A percentile compares a stretch with the other conserved stretches of the same genome.
Conservation (phyloP, 35 echinoderm and acorn worm species). For the Heliocidaris erythrogramma region DNA sequence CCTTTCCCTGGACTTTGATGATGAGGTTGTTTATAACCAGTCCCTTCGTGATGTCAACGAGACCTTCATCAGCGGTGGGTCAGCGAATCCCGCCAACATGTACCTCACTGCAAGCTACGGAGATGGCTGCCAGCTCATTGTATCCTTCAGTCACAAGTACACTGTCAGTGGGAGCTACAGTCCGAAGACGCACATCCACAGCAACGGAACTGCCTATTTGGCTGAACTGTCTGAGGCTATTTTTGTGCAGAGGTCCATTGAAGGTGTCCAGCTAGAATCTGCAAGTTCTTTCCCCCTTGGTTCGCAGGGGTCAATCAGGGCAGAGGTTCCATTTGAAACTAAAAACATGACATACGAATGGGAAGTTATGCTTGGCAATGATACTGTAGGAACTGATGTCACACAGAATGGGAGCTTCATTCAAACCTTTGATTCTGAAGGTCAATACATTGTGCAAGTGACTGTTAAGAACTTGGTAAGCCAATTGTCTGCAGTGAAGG, state of each 20-base stretch:
- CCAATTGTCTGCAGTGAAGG: neutral
- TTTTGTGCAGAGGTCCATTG: constrained; percentile 43
- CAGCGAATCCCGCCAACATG: constrained; percentile 55
- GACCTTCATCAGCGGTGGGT: constrained; percentile 75
- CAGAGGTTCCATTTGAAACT: constrained; percentile 39
- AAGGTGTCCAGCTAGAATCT: constrained; percentile 1
- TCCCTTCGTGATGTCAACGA: constrained; percentile 81
- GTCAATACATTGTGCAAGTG: constrained; percentile 52
- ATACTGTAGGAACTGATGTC: neutral
- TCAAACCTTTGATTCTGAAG: constrained; percentile 44
- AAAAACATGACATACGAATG: constrained; percentile 53
- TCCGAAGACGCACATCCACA: constrained; percentile 22
- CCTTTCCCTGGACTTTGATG: constrained; percentile 85
- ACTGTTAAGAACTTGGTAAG: constrained; percentile 57
- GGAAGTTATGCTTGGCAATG: neutral
- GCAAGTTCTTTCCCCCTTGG: constrained; percentile 29
- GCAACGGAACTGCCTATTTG: neutral
- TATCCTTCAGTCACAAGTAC: constrained; percentile 83
- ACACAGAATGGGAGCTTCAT: neutral
- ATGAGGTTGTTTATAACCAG: constrained; percentile 71
- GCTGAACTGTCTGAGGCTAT: constrained; percentile 30
- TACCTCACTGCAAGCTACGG: constrained; percentile 85
- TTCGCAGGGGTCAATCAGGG: constrained; percentile 22
- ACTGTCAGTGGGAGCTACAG: constrained; percentile 46
- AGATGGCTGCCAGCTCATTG: constrained; percentile 75